Percentiles rank a stretch among this genome's conserved stretches.
These are phyloP conservation scores for Hartigia nigra DNA, from an alignment of 2,888 invertebrate species.

Conservation along the genomic window DNA sequence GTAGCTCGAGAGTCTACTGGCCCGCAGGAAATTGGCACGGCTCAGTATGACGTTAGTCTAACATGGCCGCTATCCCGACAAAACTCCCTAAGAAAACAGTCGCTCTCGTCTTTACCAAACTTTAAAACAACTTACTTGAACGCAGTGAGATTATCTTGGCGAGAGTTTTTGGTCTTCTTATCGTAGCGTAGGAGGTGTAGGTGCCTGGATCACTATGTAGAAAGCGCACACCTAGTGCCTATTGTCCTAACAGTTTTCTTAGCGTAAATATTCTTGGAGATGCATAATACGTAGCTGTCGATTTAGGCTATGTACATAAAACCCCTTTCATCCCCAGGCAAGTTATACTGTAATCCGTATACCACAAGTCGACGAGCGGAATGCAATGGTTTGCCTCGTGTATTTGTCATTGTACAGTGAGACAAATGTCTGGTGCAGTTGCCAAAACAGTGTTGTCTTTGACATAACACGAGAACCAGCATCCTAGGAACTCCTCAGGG, in stretches of 20 bases:
- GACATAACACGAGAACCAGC: neutral
- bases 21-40: too few relatives aligned
- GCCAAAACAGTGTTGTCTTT: neutral
- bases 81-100: slow-evolving; percentile 21
- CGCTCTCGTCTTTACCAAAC: slow-evolving; percentile 28
- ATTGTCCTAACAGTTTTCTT: neutral
- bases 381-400: neutral
- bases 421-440: neutral
- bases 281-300: too few relatives aligned
- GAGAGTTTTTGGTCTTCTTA: slow-evolving; percentile 6
- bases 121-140: slow-evolving; percentile 28
- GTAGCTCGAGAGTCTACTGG: too few relatives aligned
- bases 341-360: too few relatives aligned
- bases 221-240: neutral
- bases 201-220: too few relatives aligned
- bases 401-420: neutral
- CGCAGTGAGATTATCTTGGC: slow-evolving; percentile 29
- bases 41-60: too few relatives aligned
- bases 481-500: neutral
- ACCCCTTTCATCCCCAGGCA: too few relatives aligned
- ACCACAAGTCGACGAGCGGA: neutral
- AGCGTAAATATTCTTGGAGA: neutral
- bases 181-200: too few relatives aligned
- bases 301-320: too few relatives aligned
- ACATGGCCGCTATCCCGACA: too few relatives aligned